phyloP scores from a whole-genome alignment of 2,113 vertebrate genomes.

The Stercorarius parasiticus region DNA sequence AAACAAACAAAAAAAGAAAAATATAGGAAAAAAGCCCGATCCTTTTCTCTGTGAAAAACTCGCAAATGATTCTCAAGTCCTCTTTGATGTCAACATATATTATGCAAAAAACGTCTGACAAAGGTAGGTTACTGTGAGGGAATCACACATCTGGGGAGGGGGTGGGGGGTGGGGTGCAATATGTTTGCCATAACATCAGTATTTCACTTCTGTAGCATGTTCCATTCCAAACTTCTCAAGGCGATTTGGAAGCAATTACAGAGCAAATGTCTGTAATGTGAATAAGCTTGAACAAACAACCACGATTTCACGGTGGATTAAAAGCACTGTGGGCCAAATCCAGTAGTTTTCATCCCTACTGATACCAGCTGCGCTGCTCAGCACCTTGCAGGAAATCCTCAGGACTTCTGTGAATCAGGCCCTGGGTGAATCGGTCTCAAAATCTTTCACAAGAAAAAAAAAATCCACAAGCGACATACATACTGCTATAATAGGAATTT shows the following conservation, averaged over 20 bases:
- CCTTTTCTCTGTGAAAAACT: neutral
- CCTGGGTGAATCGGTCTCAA: neutral
- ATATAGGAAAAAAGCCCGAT: neutral
- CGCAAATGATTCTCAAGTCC: neutral
- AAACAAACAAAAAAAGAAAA: neutral
- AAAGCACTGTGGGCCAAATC: neutral
- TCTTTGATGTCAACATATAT: neutral
- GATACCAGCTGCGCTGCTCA: neutral
- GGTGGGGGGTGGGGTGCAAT: neutral
- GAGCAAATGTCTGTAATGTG: neutral
- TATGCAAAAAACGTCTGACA: neutral
- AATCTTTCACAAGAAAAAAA: neutral
- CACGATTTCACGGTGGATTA: neutral
- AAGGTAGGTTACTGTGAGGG: neutral
- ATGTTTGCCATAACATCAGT: neutral
- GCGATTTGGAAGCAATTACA: neutral
- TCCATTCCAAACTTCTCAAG: neutral
- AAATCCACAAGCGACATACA: neutral
- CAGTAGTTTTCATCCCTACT: neutral
- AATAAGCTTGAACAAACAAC: neutral
- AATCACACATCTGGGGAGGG: neutral
- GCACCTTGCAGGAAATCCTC: neutral
- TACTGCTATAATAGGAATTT: neutral
- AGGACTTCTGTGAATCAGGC: neutral
- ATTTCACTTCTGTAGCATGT: neutral